phyloP scores from a whole-genome alignment of 2,113 vertebrate genomes.

The Petaurus breviceps region DNA sequence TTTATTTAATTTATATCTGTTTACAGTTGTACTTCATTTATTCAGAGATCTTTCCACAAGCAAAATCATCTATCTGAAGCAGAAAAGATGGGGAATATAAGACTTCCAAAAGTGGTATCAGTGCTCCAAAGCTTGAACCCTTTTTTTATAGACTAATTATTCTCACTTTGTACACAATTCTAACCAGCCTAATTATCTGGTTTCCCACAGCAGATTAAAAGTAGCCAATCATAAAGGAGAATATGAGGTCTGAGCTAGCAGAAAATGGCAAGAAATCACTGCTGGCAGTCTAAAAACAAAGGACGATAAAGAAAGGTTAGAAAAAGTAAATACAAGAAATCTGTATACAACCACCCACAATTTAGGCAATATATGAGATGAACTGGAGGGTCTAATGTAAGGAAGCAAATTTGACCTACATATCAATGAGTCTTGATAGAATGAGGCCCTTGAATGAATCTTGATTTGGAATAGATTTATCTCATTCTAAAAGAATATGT shows the following conservation, averaged over 20 bases:
- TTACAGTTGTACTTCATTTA: background rate
- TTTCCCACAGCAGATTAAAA: slow-evolving; percentile 12
- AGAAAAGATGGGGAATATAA: background rate
- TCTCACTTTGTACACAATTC: background rate
- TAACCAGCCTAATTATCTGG: background rate
- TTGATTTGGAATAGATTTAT: background rate
- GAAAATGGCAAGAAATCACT: background rate
- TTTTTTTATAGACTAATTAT: background rate
- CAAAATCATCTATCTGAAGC: background rate
- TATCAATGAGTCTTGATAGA: background rate
- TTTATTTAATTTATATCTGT: background rate
- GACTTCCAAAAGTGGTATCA: background rate
- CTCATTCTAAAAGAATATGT: background rate
- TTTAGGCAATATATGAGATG: background rate
- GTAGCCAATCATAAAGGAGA: background rate
- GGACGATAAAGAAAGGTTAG: background rate
- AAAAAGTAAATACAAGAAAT: background rate
- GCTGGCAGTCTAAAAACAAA: background rate
- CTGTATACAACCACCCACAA: background rate
- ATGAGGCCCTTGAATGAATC: background rate
- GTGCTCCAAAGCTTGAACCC: background rate
- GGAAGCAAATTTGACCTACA: background rate
- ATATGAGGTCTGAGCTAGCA: background rate
- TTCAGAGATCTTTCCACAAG: background rate
- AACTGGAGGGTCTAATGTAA: background rate